A percentile compares a stretch with the other conserved stretches of the same genome.
Evolutionary conservation across 92 coral and sea anemone species (phyloP).

Genomic region (Heteractis magnifica): DNA sequence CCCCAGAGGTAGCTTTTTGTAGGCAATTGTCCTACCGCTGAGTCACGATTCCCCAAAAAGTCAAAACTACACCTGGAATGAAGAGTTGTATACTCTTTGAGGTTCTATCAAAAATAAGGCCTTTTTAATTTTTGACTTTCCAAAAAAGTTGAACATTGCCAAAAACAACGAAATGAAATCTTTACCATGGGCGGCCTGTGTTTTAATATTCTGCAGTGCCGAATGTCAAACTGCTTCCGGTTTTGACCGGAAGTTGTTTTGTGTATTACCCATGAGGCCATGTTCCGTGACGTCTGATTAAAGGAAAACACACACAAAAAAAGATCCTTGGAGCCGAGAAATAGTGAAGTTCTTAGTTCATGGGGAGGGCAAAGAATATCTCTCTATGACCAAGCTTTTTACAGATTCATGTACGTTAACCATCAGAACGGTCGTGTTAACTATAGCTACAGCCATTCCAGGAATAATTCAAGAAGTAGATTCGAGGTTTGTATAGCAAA

Average conservation of each 20-base stretch:
- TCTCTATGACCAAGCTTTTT: conserved; percentile 38
- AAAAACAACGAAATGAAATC: too few relatives aligned
- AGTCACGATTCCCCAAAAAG: too few relatives aligned
- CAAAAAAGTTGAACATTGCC: too few relatives aligned
- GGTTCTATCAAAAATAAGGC: too few relatives aligned
- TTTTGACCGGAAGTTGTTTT: conserved; percentile 27
- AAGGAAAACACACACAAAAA: conserved; percentile 54
- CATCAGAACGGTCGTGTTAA: conserved; percentile 73
- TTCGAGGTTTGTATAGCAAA: conserved; percentile 79
- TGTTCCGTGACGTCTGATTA: conserved; percentile 61
- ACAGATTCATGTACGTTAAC: conserved; percentile 97
- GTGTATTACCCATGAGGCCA: conserved; percentile 58
- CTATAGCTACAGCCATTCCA: conserved; percentile 78
- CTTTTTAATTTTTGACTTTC: too few relatives aligned
- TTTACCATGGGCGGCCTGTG: background rate
- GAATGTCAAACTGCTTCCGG: background rate
- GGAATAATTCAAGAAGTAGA: conserved; percentile 94
- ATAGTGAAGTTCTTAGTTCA: conserved; percentile 41
- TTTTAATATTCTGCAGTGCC: background rate
- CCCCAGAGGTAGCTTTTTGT: too few relatives aligned
- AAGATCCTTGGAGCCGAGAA: conserved; percentile 43
- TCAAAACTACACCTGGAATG: too few relatives aligned
- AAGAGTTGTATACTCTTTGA: too few relatives aligned
- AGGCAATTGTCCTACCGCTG: too few relatives aligned
- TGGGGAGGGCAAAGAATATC: conserved; percentile 34